Base-by-base conservation (phyloP, 2,797 vertebrate genomes). In the Heterohyrax brucei region DNA sequence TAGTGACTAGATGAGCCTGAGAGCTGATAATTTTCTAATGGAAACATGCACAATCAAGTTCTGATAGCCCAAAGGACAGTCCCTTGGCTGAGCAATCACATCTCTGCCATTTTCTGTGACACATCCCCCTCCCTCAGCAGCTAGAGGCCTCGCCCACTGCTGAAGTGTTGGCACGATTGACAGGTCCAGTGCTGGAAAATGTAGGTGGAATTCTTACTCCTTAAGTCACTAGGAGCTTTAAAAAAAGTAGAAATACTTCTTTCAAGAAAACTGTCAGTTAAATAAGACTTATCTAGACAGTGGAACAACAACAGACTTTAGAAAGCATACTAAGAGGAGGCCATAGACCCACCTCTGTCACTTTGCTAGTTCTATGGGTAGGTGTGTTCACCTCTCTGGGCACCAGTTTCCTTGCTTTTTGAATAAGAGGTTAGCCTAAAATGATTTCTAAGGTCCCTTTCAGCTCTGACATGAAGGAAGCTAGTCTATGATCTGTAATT, bases 291-390 rank as follows among this genome's bases (percentile, higher is more conserved):
- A 44, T 28, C 39, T 46, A 16, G 28, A 86, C 7, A 78, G 50
- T 6, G 9, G 76, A 64, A 4, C n/a, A n/a, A 56, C 21, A 4
- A 0, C 7, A 10, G 68, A 16, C 2, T 53, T 13, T 1, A 13
- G n/a, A 64, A 85, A 56, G 28, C 50, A 4, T 0, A 1, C 5
- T 10, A 4, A 10, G 1, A 6, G 16, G 10, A 0, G 59, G 53
- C 5, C 5, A 1, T 0, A 72, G 46, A n/a, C 19, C 48, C 13
- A 3, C n/a, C 44, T 68, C 33, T 24, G 61, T 64, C 6, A 2
- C 44, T 9, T n/a, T 5, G 24, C 28, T 61, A 12, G 48, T 48
- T 5, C 2, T 24, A 2, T 21, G 53, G 33, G 33, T 46, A 46
- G 46, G 26, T 28, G 7, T 39, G 24, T 68, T 76, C 22, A 30